Percentiles rank a stretch among this genome's conserved stretches.
phyloP scores from a whole-genome alignment of 2,797 vertebrate genomes.

The Psittacula derbiana region DNA sequence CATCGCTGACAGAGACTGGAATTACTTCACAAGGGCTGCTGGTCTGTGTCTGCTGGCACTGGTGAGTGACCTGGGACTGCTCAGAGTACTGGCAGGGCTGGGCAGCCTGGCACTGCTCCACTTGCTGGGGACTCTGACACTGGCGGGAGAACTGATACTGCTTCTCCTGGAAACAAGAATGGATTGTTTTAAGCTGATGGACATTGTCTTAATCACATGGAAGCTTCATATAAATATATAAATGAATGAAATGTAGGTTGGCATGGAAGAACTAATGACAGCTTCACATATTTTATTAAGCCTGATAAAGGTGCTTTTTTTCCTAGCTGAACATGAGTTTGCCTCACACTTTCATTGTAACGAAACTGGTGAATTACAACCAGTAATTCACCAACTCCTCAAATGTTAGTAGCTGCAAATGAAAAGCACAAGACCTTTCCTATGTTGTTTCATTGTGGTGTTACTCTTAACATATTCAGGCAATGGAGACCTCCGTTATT shows the following conservation, averaged over 20 bases:
- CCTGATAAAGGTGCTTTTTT: neutral
- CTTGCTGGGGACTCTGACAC: slow-evolving; percentile 9
- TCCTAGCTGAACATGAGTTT: neutral
- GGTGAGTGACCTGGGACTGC: slow-evolving; percentile 9
- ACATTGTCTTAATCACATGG: fast-evolving
- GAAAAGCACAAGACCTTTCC: neutral
- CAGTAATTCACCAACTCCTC: neutral
- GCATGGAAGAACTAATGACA: neutral
- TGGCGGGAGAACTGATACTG: slow-evolving; percentile 37
- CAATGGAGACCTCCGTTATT: neutral
- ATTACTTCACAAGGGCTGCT: neutral
- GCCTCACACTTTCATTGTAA: neutral
- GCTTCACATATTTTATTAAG: neutral
- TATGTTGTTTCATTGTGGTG: neutral
- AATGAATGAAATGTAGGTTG: fast-evolving
- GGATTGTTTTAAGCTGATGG: neutral
- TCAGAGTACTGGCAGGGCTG: slow-evolving; percentile 44
- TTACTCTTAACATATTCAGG: neutral
- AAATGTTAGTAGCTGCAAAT: neutral
- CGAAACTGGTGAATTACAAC: neutral
- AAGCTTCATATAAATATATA: neutral
- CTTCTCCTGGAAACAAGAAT: slow-evolving; percentile 29
- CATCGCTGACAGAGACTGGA: neutral
- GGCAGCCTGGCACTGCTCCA: slow-evolving; percentile 11
- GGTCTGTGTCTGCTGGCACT: slow-evolving; percentile 55